These are phyloP conservation scores for Cottoperca gobio DNA, from an alignment of 2,797 vertebrate species.

Conservation along the genomic window DNA sequence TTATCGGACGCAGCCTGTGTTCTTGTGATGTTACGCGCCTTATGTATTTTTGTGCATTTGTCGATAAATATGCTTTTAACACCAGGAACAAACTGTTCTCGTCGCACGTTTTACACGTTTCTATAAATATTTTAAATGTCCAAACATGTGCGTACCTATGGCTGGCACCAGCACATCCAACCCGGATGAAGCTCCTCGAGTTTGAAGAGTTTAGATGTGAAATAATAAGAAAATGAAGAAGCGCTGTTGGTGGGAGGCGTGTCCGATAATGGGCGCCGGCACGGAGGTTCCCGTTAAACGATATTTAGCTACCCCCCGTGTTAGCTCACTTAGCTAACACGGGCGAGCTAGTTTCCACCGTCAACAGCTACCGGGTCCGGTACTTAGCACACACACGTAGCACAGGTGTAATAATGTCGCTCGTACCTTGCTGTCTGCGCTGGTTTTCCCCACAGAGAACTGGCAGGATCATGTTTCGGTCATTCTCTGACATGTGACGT, in stretches of 20 bases:
- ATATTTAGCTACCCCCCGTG: conserved; percentile 7
- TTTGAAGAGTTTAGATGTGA: no score
- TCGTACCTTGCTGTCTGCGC: conserved; percentile 73
- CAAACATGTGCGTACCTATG: no score
- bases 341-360: accelerated
- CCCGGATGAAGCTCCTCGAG: accelerated
- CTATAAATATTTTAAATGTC: no score
- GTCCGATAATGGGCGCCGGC: conserved; percentile 55
- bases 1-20: conserved; percentile 44
- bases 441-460: conserved; percentile 64
- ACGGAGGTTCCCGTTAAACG: conserved; percentile 5
- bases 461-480: conserved; percentile 73
- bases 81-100: neutral
- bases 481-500: conserved; percentile 67
- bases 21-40: no score
- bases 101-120: no score
- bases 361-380: neutral
- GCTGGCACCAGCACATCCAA: no score
- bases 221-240: neutral
- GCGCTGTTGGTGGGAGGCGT: conserved; percentile 14
- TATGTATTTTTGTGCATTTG: no score
- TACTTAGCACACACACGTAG: accelerated
- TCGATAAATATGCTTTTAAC: neutral
- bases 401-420: accelerated
- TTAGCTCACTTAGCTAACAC: no score